Base-by-base conservation (phyloP, 2,797 vertebrate species). In the Neostethus bicornis region DNA sequence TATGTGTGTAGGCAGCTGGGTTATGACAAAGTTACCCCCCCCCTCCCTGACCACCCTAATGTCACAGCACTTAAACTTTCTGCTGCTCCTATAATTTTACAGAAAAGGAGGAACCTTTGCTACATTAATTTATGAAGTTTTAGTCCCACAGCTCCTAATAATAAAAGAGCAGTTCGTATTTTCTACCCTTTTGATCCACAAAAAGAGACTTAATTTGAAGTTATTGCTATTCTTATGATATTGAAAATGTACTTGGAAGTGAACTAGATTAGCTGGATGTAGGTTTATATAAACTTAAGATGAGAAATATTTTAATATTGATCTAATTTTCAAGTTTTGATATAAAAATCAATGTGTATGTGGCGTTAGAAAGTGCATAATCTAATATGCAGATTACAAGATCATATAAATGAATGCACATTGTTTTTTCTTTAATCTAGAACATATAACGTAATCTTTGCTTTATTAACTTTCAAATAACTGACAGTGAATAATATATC, bases 1-100 rank as follows among this genome's bases (percentile, higher is more conserved):
- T 52, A 39, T 14, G 55, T 67, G 61, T 56, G 61, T 20, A 55
- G 43, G 47, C 70, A 67, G n/a, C 44, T 11, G 0, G 29, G 13
- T 19, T 51, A 12, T 64, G 52, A 31, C 31, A 26, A 32, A 6
- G 4, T 14, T 14, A 60, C 57, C 42, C 21, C 44, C 37, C 48
- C 17, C 25, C 26, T 26, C 19, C 19, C 19, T 19, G 19, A 19
- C 19, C n/a, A n/a, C n/a, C n/a, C 12, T 23, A 3, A 32, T 61
- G 47, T 61, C 32, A 2, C 7, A 1, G 20, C 41, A 34, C 39
- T 13, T 44, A 54, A 42, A 52, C 24, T 43, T 56, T 38, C 7
- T 26, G 3, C 17, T 0, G 14, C 20, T 47, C 23, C n/a, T 53
- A 41, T 47, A 19, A 24, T 59, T n/a, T 24, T 26, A 48, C 28